Base-by-base conservation (phyloP, 2,113 vertebrate species). In the Pygoscelis adeliae region DNA sequence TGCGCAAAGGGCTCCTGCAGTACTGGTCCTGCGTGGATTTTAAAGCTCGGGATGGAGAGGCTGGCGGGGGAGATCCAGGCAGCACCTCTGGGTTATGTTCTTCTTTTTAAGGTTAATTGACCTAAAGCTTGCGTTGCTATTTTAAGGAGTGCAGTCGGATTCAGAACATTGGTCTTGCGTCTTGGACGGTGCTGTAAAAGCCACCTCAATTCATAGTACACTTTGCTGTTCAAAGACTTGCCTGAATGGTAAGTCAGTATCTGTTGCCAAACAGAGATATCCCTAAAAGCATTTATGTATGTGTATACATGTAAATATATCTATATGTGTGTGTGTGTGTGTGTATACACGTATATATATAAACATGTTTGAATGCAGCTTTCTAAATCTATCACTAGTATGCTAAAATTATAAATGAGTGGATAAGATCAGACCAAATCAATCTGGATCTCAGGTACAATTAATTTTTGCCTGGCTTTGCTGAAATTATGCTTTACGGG, bases 401-500 rank as follows among this genome's bases (percentile, higher is more conserved):
- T 26, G 18, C 42, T 83, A 88, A 92, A 93, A 58, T 80, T 74
- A 3, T 36, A 90, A 50, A 12, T 62, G 29, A 85, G 42, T 38
- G 22, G 17, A 27, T 73, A 77, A 67, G 53, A 78, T 49, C 19
- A 49, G 34, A 69, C 36, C 6, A 49, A 56, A 93, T 62, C 29
- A 47, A 26, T 86, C 40, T 67, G 46, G 29, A 77, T 62, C 53
- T 62, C 4, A 0, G 15, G 36, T 61, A 20, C 56, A 52, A 72
- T 69, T 69, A 87, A 10, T 94, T 95, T 94, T 89, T 95, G 52
- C 42, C 44, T 92, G 80, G 13, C 42, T 90, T 95, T 70, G 42
- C 46, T 83, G 65, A 91, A 83, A 67, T 73, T 83, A 27, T 32
- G 36, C 17, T 93, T 77, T 78, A 56, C 14, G 55, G 80, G n/a